Base-by-base conservation (phyloP, 2,113 vertebrate species). In the Reinhardtius hippoglossoides region DNA sequence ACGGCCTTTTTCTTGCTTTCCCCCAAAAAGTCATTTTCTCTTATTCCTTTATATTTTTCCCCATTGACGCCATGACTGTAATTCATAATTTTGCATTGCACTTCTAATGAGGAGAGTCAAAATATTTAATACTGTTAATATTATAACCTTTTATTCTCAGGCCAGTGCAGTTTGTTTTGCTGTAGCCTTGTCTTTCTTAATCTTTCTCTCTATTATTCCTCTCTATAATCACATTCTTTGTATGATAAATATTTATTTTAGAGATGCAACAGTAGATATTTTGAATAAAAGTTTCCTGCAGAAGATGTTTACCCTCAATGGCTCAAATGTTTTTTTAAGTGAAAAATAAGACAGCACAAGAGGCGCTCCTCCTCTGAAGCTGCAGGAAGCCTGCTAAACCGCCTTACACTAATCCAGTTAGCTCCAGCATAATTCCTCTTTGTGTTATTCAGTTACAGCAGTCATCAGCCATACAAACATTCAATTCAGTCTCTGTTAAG, bases 381-480 rank as follows among this genome's bases (percentile, higher is more conserved):
- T 60, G 57, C 40, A 77, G 76, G 24, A 76, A 78, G 65, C 54
- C 61, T 62, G 59, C 56, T 87, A 79, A 89, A 88, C 84, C 55
- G 23, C 76, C 78, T 89, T 82, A 72, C 63, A 84, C 82, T 88
- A 90, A 90, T 92, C 87, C 89, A 80, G 48, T 87, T 92, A 89
- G 82, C 79, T 40, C 57, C 31, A 37, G 60, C 40, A 80, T 90
- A 89, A 88, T 86, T 84, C 82, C 48, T 77, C 68, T 81, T 80
- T 83, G 78, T 80, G 78, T 72, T 85, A 67, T 88, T 88, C 73
- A 80, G 57, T 76, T 56, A 73, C 42, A 63, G 60, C 83, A 85
- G 77, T 58, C 67, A 64, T 81, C 77, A 76, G 65, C 68, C 79
- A 74, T 24, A 74, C 66, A 81, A 16, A 84, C 46, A 77, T 62